A percentile compares a stretch with the other conserved stretches of the same genome.
phyloP scores from a whole-genome alignment of 2,888 invertebrate genomes.

The Pristionchus fissidentatus region DNA sequence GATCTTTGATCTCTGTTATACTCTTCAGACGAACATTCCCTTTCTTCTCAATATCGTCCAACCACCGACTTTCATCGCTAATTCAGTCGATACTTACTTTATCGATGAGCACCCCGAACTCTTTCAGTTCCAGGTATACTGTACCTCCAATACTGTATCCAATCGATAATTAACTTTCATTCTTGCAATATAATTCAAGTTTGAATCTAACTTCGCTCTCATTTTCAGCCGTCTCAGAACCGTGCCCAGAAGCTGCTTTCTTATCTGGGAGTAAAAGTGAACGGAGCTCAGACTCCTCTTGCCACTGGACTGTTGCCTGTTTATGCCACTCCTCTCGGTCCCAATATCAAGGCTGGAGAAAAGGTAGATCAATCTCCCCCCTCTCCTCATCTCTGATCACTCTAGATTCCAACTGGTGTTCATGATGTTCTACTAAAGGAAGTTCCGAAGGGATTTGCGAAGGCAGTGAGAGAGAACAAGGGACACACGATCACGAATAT shows the following conservation, averaged over 20 bases:
- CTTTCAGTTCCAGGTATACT: slow-evolving; percentile 59
- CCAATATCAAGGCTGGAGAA: slow-evolving; percentile 82
- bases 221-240: slow-evolving; percentile 89
- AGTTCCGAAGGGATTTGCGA: slow-evolving; percentile 96
- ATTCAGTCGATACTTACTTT: slow-evolving; percentile 95
- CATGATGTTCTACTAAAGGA: slow-evolving; percentile 88
- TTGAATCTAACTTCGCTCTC: too few relatives aligned
- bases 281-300: slow-evolving; percentile 94
- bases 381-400: too few relatives aligned
- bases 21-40: slow-evolving; percentile 91
- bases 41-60: slow-evolving; percentile 95
- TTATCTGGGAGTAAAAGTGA: slow-evolving; percentile 94
- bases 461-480: slow-evolving; percentile 88
- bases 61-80: slow-evolving; percentile 95
- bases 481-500: slow-evolving; percentile 99
- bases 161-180: too few relatives aligned
- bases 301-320: slow-evolving; percentile 88
- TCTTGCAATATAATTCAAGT: too few relatives aligned
- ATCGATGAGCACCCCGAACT: slow-evolving; percentile 96
- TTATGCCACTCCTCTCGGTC: slow-evolving; percentile 87
- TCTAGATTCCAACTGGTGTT: slow-evolving; percentile 87
- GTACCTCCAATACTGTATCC: background rate
- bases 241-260: slow-evolving; percentile 94
- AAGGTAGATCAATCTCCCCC: too few relatives aligned
- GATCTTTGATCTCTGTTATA: background rate